Conservation (phyloP, 2,888 invertebrate species). For the Eumacrocentrus americanus region DNA sequence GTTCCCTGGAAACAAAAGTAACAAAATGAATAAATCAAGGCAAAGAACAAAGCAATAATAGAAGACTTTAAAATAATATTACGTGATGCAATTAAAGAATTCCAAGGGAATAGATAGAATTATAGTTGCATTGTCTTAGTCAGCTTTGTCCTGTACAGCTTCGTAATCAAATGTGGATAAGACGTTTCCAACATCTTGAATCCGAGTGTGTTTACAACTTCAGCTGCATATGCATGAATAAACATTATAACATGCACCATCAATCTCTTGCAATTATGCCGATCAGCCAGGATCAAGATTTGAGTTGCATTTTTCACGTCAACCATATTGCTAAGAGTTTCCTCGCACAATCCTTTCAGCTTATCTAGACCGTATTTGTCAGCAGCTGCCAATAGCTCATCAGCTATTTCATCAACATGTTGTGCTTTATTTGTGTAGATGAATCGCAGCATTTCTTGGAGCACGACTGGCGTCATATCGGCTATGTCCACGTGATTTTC, state of each 20-base stretch:
- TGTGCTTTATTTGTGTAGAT: slow-evolving; percentile 3
- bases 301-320: neutral
- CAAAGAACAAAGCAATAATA: too few relatives aligned
- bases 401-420: neutral
- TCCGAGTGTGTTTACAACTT: neutral
- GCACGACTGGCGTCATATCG: neutral
- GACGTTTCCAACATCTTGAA: neutral
- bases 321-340: neutral
- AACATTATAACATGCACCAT: neutral
- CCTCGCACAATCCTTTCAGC: slow-evolving; percentile 7
- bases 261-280: neutral
- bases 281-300: neutral
- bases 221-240: neutral
- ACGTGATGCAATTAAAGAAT: too few relatives aligned
- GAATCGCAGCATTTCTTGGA: neutral
- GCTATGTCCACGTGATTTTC: neutral
- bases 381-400: neutral
- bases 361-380: neutral
- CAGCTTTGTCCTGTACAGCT: too few relatives aligned
- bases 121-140: too few relatives aligned
- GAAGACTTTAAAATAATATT: too few relatives aligned
- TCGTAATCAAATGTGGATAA: neutral
- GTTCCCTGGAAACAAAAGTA: too few relatives aligned
- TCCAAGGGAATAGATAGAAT: too few relatives aligned
- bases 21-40: too few relatives aligned